Conservation (phyloP, 2,113 vertebrate species). For the Cranoglanis bouderius region DNA sequence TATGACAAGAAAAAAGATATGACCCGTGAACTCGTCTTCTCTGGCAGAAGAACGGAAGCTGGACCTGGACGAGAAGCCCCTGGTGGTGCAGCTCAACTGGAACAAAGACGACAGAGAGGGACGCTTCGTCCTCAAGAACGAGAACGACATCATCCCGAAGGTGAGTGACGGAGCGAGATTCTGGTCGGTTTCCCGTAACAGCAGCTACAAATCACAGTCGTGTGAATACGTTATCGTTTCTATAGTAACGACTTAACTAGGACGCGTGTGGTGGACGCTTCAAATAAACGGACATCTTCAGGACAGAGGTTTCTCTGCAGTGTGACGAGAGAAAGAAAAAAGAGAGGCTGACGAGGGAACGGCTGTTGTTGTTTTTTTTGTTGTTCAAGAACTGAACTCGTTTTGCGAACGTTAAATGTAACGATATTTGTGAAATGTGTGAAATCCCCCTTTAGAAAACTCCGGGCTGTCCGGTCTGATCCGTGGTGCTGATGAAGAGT, state of each 20-base stretch:
- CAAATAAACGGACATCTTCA: neutral
- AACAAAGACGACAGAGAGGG: conserved; percentile 98
- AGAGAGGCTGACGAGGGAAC: neutral
- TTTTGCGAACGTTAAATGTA: neutral
- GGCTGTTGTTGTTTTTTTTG: no score
- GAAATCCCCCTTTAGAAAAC: neutral
- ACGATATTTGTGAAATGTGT: no score
- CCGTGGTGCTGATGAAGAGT: neutral
- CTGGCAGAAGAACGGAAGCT: conserved; percentile 96
- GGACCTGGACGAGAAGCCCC: conserved; percentile 95
- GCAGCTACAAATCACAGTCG: neutral
- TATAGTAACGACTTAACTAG: neutral
- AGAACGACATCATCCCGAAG: conserved; percentile 92
- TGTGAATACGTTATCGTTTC: neutral
- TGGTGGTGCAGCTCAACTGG: conserved; percentile 98
- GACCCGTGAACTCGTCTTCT: conserved; percentile 42
- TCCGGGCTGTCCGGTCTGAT: neutral
- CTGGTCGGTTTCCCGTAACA: neutral
- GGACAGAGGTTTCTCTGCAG: neutral
- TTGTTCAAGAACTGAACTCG: neutral
- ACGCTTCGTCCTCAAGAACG: conserved; percentile 98
- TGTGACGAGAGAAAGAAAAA: no score
- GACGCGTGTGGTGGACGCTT: neutral
- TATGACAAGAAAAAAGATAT: neutral
- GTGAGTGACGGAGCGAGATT: conserved; percentile 61